Evolutionary conservation across 1,140 invertebrate species (phyloP), one percentile per base, ranked within the genome.

Genomic region (Drosophila parabipectinata): DNA sequence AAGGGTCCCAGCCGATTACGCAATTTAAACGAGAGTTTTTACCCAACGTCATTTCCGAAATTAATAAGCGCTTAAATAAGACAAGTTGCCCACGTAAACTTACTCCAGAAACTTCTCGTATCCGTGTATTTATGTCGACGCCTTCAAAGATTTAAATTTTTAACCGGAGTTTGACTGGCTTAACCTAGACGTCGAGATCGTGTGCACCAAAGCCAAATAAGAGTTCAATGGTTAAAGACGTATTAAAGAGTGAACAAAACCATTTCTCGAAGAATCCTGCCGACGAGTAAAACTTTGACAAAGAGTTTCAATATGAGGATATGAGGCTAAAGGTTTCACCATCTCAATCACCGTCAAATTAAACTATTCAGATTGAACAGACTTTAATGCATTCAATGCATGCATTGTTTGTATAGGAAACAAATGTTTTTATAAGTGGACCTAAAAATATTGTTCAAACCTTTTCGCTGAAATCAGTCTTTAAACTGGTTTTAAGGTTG

Each of bases 101-200:
- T 10, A 79, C 63, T 61, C 64, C 48, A 74, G 24, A 47, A 67
- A 71, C 5, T 50, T 67, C 62, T 6, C 63, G 37, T 32, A 79
- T 57, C 7, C 57, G 69, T 2, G 55, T 48, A 34, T 62, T 58
- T 1, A 76, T 76, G 8, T 74, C 72, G 64, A 58, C 18, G 39
- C 71, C 9, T 47, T 71, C 2, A 51, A n/a, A 8, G 79, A 63
- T 18, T 57, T 91, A 21, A 83, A 89, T 0, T 59, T 92, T 6
- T 84, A 91, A 52, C 84, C 88, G 1, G 91, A 92, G 53, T 91
- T 92, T 28, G 91, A 92, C 66, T 91, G 90, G 91, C 91, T 91
- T 57, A 92, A 92, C 71, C 71, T 92, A 45, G 91, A 92, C 68
- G 90, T 69, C n/a, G 91, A 92, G 57, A 91, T 85, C 64, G n/a